These are phyloP conservation scores for Oeneis ivallda DNA, from an alignment of 2,888 invertebrate species.

Conservation along the genomic window DNA sequence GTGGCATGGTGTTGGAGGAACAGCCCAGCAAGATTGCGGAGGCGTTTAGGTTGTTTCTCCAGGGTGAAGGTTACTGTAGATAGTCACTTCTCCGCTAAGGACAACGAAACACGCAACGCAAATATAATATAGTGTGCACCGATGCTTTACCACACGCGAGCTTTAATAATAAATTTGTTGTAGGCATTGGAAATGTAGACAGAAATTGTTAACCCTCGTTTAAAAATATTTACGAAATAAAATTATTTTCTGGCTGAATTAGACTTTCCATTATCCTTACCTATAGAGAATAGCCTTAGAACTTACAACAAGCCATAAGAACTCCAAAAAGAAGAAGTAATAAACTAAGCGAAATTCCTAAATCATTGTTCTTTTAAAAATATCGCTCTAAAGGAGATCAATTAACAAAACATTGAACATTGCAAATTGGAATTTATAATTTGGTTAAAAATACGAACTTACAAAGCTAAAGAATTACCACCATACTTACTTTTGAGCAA, in stretches of 20 bases:
- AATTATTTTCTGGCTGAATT: constrained; percentile 73
- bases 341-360: too few relatives aligned
- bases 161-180: constrained; percentile 72
- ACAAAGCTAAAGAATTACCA: too few relatives aligned
- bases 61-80: constrained; percentile 98
- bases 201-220: constrained; percentile 71
- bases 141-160: constrained; percentile 76
- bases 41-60: constrained; percentile 97
- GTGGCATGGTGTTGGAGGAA: constrained; percentile 99
- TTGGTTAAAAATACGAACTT: too few relatives aligned
- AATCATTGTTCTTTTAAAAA: too few relatives aligned
- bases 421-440: too few relatives aligned
- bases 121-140: constrained; percentile 70
- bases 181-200: constrained; percentile 73
- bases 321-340: too few relatives aligned
- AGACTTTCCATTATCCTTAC: constrained; percentile 27
- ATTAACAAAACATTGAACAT: too few relatives aligned
- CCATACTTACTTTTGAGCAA: too few relatives aligned
- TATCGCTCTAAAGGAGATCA: too few relatives aligned
- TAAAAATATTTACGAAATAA: constrained; percentile 73
- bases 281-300: too few relatives aligned
- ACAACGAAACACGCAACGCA: constrained; percentile 54
- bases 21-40: constrained; percentile 98
- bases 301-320: too few relatives aligned
- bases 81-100: constrained; percentile 56